Evolutionary conservation across 1,140 invertebrate genomes (phyloP).

Genomic region (Cotesia chilonis): DNA sequence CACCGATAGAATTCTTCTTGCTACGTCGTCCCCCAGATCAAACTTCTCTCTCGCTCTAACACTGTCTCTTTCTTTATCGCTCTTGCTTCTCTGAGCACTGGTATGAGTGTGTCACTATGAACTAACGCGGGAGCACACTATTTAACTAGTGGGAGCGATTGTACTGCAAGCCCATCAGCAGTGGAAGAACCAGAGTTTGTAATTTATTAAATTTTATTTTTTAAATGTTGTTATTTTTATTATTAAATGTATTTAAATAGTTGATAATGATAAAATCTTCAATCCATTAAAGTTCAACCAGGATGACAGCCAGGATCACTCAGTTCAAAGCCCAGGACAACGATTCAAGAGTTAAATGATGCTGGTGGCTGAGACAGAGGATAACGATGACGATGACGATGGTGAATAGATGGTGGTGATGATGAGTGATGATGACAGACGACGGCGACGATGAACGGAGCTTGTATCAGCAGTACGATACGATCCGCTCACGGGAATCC

Average conservation of each 20-base stretch:
- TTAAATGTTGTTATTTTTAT: no score
- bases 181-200: no score
- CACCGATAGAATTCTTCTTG: slow-evolving; percentile 11
- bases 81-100: no score
- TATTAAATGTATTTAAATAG: no score
- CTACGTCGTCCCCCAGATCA: background rate
- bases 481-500: slow-evolving; percentile 53
- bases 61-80: background rate
- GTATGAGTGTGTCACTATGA: background rate
- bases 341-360: no score
- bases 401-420: background rate
- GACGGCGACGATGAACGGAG: slow-evolving; percentile 1
- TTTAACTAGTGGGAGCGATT: background rate
- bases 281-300: no score
- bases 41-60: slow-evolving; percentile 18
- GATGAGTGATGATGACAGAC: background rate
- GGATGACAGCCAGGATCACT: background rate
- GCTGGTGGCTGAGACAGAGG: no score
- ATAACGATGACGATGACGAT: no score
- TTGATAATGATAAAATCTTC: no score
- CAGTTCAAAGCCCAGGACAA: no score
- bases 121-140: background rate
- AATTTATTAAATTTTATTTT: no score
- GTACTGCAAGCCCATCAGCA: slow-evolving; percentile 1
- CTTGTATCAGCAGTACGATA: slow-evolving; percentile 18